Base-by-base conservation (phyloP, 2,888 invertebrate genomes). In the Mythimna impura region DNA sequence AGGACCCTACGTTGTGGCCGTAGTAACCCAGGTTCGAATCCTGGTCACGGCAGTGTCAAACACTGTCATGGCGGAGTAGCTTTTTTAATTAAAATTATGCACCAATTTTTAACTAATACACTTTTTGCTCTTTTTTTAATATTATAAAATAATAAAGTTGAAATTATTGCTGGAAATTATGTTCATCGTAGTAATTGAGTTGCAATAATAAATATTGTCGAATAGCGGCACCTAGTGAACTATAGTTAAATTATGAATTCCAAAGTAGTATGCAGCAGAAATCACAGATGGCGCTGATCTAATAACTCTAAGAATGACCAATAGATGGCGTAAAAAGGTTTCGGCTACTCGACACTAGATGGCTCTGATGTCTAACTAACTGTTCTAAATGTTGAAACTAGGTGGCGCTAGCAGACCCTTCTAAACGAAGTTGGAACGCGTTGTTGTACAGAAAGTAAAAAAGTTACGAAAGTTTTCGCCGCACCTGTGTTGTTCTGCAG, bases 21-120 rank as follows among this genome's bases (percentile, higher is more conserved):
- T 97, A 97, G 97, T 97, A 97, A 97, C 97, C 97, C 97, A 97
- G 97, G 97, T 97, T 97, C 97, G 97, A 97, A 97, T 97, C 97
- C 97, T 97, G 97, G 97, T 97, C 97, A 97, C 97, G 97, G 96
- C 97, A 96, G 91, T 91, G 94, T 81, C 5, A 5, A n/a, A 73
- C 93, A 93, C 94, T 94, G 94, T 94, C 94, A 91, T 89, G 94
- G 94, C 89, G 94, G 92, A 92, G 93, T 47, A 12, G 74, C 20
- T 0, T 69, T 89, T 91, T 88, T 65, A 17, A 9, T 36, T 50
- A 40, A n/a, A n/a, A 0, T 5, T 36, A 4, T 7, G n/a, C 7
- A 6, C 3, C 7, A 0, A 43, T 14, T 25, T 25, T n/a, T 22
- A 36, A 1, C 12, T 0, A 14, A 14, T 14, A 14, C n/a, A 3